Base-by-base conservation (phyloP, 2,113 vertebrate genomes). In the Crotalus tigris region DNA sequence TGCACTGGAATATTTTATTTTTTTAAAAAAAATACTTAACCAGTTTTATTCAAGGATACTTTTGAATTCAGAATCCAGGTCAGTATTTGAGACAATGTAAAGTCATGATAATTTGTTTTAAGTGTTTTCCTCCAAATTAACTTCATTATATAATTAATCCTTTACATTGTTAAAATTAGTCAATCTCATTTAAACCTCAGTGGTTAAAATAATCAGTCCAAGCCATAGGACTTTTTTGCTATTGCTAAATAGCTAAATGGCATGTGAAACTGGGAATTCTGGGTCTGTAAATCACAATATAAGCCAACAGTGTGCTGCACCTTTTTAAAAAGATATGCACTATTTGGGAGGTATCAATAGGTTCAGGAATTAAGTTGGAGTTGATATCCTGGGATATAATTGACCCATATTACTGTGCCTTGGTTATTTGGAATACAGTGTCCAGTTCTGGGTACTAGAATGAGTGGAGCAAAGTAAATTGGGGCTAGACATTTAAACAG, bases 131-230 rank as follows among this genome's bases (percentile, higher is more conserved):
- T 94, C 69, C 24, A 94, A 69, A 51, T 64, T 95, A 95, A 92
- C 64, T 55, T 81, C 49, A 29, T 92, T 90, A n/a, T 54, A 94
- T 39, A n/a, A 75, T 94, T 85, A 92, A 96, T 93, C 89, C 26
- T 95, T 96, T 95, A 95, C 95, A 94, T 94, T 93, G 89, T 86
- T 61, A 91, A 94, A 2, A 85, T 95, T 93, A 87, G n/a, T 49
- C 1, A 87, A 90, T 95, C 93, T 92, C 94, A 94, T 95, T 94
- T 55, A 94, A 23, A 55, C 94, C 88, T 92, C 94, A 89, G 91
- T 54, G 93, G 69, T 91, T 95, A 95, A 91, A 96, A 94, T 96
- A 92, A 92, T 92, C 94, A 93, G 54, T 93, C 93, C 95, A 88
- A 92, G 46, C 23, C 26, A 11, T 10, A 19, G 2, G 17, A 39